phyloP scores from a whole-genome alignment of 2,888 invertebrate genomes.

The Lochmaea crataegi region DNA sequence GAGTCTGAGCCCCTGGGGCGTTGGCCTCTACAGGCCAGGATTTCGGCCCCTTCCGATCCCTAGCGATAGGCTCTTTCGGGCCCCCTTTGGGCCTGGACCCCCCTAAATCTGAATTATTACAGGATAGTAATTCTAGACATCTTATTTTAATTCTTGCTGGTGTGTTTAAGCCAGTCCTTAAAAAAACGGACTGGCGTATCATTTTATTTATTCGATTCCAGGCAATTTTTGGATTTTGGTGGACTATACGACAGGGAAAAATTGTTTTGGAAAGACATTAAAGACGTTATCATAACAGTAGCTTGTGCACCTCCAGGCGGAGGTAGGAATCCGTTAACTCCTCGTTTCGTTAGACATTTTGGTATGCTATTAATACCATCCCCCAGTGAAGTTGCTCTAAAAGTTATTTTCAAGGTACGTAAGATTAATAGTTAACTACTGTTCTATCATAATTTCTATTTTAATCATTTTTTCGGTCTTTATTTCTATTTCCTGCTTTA shows the following conservation, averaged over 20 bases:
- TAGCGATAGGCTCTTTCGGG: too few relatives aligned
- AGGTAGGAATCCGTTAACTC: constrained; percentile 86
- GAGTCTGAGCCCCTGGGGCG: too few relatives aligned
- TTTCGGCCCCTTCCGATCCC: too few relatives aligned
- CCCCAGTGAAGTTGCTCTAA: constrained; percentile 81
- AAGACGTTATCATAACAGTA: constrained; percentile 82
- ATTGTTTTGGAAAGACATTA: constrained; percentile 88
- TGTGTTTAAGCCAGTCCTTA: neutral
- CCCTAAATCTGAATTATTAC: too few relatives aligned
- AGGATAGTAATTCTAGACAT: too few relatives aligned
- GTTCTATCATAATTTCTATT: too few relatives aligned
- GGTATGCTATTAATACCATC: constrained; percentile 86
- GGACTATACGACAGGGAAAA: constrained; percentile 91
- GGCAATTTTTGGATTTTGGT: constrained; percentile 80
- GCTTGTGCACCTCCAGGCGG: constrained; percentile 94
- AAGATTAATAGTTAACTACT: too few relatives aligned
- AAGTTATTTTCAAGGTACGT: constrained; percentile 82
- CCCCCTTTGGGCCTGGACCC: too few relatives aligned
- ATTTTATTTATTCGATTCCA: constrained; percentile 48
- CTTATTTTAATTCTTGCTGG: neutral
- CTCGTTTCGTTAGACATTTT: constrained; percentile 89
- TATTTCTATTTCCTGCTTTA: constrained; percentile 55
- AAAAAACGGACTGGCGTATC: too few relatives aligned
- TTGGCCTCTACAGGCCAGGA: too few relatives aligned
- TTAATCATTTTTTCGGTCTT: neutral